These are phyloP conservation scores for Peucedramus taeniatus DNA, from an alignment of 2,113 vertebrate species.

Conservation along the genomic window DNA sequence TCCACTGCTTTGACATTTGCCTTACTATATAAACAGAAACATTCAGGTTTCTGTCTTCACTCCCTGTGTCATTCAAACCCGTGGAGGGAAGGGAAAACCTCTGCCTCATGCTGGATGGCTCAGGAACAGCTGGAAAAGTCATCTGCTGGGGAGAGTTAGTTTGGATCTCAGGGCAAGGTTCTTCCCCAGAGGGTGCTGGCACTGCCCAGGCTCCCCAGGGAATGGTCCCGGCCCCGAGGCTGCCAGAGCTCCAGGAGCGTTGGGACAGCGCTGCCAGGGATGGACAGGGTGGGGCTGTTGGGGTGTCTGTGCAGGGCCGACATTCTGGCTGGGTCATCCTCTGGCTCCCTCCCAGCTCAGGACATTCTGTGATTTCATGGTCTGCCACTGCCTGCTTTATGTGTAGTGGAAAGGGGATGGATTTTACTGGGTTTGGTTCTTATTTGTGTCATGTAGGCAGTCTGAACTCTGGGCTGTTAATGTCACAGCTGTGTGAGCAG, in stretches of 20 bases:
- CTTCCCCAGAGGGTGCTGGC: not conserved
- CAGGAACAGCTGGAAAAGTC: not conserved
- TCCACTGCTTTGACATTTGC: not conserved
- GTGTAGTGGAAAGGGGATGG: not conserved
- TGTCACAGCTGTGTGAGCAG: not conserved
- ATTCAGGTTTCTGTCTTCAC: not conserved
- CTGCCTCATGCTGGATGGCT: not conserved
- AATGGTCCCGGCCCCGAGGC: not conserved
- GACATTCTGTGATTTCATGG: accelerated
- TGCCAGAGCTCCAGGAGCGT: not conserved
- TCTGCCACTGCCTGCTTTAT: not conserved
- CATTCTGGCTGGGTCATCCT: accelerated
- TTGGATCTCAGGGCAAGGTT: accelerated
- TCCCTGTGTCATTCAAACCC: not conserved
- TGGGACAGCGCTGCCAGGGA: not conserved
- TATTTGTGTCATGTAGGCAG: not conserved
- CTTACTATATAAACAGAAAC: not conserved
- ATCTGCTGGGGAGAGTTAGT: not conserved
- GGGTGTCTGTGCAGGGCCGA: accelerated
- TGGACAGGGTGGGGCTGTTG: not conserved
- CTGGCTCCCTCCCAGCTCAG: not conserved
- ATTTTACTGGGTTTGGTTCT: not conserved
- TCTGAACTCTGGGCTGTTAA: not conserved
- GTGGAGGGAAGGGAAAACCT: not conserved
- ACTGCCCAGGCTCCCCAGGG: not conserved